A percentile compares a stretch with the other conserved stretches of the same genome.
Conservation (phyloP, 1,140 invertebrate genomes). For the Platyura marginata region DNA sequence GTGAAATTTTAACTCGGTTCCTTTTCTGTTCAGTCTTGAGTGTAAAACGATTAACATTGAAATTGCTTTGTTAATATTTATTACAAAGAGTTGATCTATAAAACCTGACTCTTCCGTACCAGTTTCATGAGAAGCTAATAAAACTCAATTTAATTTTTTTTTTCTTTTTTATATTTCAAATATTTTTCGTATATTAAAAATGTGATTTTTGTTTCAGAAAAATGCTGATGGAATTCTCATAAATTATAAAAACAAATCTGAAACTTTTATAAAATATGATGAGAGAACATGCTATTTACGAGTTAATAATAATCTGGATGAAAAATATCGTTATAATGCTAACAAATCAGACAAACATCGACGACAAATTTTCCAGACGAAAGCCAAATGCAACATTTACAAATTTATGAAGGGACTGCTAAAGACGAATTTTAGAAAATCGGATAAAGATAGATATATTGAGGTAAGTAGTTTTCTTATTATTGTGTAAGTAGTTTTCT, state of each 20-base stretch:
- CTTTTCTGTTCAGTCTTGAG: too few relatives aligned
- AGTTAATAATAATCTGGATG: neutral
- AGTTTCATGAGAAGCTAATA: neutral
- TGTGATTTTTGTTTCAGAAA: neutral
- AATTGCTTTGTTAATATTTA: too few relatives aligned
- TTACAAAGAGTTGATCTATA: too few relatives aligned
- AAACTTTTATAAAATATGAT: neutral
- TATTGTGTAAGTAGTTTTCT: neutral
- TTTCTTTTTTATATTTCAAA: neutral
- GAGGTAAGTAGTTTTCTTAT: neutral
- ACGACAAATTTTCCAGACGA: neutral
- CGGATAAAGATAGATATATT: neutral
- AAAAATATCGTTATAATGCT: neutral
- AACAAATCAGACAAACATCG: neutral
- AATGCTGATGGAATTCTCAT: neutral
- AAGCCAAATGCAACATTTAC: neutral
- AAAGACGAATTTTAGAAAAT: neutral
- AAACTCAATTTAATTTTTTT: neutral
- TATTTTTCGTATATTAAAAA: neutral
- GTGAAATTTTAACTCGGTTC: too few relatives aligned
- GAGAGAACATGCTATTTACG: neutral
- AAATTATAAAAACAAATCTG: neutral
- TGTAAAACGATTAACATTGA: too few relatives aligned
- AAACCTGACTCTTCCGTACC: too few relatives aligned
- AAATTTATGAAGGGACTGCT: constrained; percentile 1